Evolutionary conservation across 2,888 invertebrate genomes (phyloP).

Genomic region (Vesta saturnalis): DNA sequence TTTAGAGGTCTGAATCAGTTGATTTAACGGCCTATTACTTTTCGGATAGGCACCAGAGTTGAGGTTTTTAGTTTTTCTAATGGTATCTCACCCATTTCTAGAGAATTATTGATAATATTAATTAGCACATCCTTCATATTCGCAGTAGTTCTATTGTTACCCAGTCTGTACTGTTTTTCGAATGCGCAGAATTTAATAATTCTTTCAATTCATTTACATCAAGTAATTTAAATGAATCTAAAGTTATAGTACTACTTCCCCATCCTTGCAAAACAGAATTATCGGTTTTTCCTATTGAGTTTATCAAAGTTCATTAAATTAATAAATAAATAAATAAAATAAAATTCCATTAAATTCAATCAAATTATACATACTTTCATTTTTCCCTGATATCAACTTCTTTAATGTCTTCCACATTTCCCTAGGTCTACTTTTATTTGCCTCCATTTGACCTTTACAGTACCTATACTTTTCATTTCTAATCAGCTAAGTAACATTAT

Average conservation of each 20-base stretch:
- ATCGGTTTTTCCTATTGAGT: not conserved
- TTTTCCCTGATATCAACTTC: too few relatives aligned
- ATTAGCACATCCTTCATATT: not conserved
- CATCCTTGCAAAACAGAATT: not conserved
- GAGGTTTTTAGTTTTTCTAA: not conserved
- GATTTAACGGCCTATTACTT: not conserved
- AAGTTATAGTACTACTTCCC: not conserved
- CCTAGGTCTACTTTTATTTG: too few relatives aligned
- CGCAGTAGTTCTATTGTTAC: not conserved
- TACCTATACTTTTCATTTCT: not conserved
- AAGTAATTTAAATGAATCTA: too few relatives aligned
- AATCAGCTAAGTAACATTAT: too few relatives aligned
- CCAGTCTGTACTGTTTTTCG: not conserved
- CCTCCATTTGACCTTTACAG: too few relatives aligned
- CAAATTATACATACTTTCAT: too few relatives aligned
- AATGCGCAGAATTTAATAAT: too few relatives aligned
- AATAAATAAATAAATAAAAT: too few relatives aligned
- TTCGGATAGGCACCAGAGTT: not conserved
- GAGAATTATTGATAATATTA: not conserved
- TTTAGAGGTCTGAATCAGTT: not conserved
- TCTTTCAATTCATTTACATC: too few relatives aligned
- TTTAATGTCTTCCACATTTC: too few relatives aligned
- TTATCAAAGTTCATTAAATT: not conserved
- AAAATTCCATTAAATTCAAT: too few relatives aligned
- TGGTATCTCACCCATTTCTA: not conserved